These are phyloP conservation scores for Sturnira hondurensis DNA, from an alignment of 2,113 vertebrate species.

Conservation along the genomic window DNA sequence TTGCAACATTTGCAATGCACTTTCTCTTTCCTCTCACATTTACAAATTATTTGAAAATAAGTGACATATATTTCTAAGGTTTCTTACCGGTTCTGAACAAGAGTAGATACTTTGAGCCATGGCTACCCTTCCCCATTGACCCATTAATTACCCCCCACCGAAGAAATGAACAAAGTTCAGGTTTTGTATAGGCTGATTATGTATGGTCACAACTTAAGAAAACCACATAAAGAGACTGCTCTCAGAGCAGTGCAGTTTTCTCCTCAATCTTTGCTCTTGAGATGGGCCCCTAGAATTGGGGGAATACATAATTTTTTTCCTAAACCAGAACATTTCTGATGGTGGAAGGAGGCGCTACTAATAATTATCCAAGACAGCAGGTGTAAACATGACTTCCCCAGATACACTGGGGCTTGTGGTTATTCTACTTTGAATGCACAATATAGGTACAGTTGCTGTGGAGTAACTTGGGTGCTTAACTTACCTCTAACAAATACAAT, in stretches of 20 bases:
- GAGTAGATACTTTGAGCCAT: neutral
- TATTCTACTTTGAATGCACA: neutral
- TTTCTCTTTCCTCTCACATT: neutral
- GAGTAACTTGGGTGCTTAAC: neutral
- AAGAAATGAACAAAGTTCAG: neutral
- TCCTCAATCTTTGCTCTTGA: neutral
- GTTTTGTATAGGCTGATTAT: neutral
- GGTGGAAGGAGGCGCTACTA: neutral
- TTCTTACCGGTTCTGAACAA: neutral
- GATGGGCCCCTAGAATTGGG: neutral
- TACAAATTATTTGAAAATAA: constrained; percentile 9
- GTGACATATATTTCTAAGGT: neutral
- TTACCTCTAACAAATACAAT: neutral
- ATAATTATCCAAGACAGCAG: neutral
- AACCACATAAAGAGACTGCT: neutral
- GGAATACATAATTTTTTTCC: neutral
- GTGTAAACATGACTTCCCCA: neutral
- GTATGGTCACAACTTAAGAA: neutral
- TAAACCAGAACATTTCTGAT: neutral
- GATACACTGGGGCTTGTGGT: fast-evolving
- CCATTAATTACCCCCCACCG: neutral
- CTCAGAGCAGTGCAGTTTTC: neutral
- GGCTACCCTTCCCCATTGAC: too few relatives aligned
- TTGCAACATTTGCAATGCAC: neutral
- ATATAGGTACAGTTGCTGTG: neutral